These are phyloP conservation scores for Pseudomyrmex flavicornis DNA, from an alignment of 1,140 invertebrate genomes.

Conservation along the genomic window DNA sequence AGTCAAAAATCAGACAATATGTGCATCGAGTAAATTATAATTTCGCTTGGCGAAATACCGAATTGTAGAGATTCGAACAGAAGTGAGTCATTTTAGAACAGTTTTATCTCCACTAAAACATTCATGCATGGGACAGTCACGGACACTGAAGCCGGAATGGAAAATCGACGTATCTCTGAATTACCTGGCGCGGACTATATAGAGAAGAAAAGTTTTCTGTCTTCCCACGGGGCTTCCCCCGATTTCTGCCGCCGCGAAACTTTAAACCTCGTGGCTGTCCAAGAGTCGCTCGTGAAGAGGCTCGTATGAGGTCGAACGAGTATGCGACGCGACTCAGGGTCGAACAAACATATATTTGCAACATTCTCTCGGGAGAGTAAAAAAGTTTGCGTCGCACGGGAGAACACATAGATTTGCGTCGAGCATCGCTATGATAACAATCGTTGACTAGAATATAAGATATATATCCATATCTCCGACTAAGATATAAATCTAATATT, in stretches of 20 bases:
- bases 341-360: slow-evolving; percentile 66
- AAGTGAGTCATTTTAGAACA: slow-evolving; percentile 55
- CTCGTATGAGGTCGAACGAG: slow-evolving; percentile 62
- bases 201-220: slow-evolving; percentile 67
- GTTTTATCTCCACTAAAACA: slow-evolving; percentile 69
- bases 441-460: too few relatives aligned
- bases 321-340: slow-evolving; percentile 63
- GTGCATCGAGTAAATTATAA: slow-evolving; percentile 35
- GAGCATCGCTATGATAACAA: too few relatives aligned
- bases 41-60: slow-evolving; percentile 37
- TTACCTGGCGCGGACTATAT: slow-evolving; percentile 68
- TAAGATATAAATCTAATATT: slow-evolving; percentile 1
- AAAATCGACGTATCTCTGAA: slow-evolving; percentile 71
- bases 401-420: slow-evolving; percentile 35
- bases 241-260: slow-evolving; percentile 59
- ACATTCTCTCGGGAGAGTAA: slow-evolving; percentile 60
- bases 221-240: slow-evolving; percentile 66
- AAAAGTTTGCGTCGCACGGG: slow-evolving; percentile 60
- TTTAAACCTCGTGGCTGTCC: slow-evolving; percentile 65
- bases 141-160: slow-evolving; percentile 58
- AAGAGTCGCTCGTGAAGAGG: slow-evolving; percentile 64
- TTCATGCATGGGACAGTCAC: slow-evolving; percentile 49
- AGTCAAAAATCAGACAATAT: background rate
- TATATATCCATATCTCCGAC: too few relatives aligned
- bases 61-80: slow-evolving; percentile 48